phyloP scores from a whole-genome alignment of 2,888 invertebrate species.

The Tachina grossa region DNA sequence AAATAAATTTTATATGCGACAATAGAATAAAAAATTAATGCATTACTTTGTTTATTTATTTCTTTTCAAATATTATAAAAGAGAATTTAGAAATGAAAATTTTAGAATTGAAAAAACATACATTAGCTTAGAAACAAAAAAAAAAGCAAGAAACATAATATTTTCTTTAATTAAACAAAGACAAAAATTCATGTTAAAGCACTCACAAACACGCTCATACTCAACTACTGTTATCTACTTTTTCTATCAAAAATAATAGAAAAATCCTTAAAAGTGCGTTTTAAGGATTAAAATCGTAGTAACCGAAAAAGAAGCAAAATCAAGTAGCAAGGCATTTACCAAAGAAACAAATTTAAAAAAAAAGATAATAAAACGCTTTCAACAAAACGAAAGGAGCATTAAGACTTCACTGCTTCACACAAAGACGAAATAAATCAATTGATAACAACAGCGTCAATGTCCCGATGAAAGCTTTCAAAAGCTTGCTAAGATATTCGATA shows the following conservation, averaged over 20 bases:
- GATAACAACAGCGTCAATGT: constrained; percentile 26
- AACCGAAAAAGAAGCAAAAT: constrained; percentile 68
- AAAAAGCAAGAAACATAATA: not conserved
- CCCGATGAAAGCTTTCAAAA: constrained; percentile 36
- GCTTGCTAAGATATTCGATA: constrained; percentile 61
- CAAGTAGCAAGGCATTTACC: constrained; percentile 80
- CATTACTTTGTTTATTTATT: too few species aligned
- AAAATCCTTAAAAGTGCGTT: constrained; percentile 76
- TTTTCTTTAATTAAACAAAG: constrained; percentile 47
- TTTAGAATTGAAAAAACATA: not conserved
- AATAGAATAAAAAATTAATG: too few species aligned
- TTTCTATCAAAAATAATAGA: constrained; percentile 66
- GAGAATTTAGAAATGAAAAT: too few species aligned
- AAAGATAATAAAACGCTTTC: constrained; percentile 1
- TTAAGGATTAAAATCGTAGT: constrained; percentile 73
- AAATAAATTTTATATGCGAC: too few species aligned
- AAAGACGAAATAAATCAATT: constrained; percentile 64
- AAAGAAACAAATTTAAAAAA: constrained; percentile 47
- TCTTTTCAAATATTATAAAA: too few species aligned
- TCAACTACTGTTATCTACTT: constrained; percentile 30
- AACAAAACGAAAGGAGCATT: too few species aligned
- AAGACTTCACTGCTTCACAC: not conserved
- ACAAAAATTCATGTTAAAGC: constrained; percentile 53
- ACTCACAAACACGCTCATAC: constrained; percentile 6
- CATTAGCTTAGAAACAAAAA: constrained; percentile 24